These are phyloP conservation scores for Orycteropus afer DNA, from an alignment of 2,113 vertebrate species.

Conservation along the genomic window DNA sequence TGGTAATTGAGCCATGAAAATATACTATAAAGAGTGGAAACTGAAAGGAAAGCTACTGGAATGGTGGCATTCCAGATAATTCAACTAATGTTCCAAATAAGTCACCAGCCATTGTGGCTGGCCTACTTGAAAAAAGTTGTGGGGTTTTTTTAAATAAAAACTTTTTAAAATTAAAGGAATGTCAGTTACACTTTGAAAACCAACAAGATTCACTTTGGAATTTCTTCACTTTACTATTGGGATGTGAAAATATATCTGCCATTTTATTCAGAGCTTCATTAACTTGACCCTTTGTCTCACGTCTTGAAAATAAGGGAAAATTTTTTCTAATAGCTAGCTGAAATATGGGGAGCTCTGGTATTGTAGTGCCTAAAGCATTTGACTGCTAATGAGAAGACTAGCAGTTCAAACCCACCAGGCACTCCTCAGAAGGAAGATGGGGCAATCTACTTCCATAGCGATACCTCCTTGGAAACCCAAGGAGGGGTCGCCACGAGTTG, in stretches of 20 bases:
- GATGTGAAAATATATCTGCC: neutral
- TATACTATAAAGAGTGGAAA: slow-evolving; percentile 75
- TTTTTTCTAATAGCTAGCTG: neutral
- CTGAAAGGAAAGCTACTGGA: slow-evolving; percentile 53
- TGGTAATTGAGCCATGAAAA: slow-evolving; percentile 83
- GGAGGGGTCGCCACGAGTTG: too few relatives aligned
- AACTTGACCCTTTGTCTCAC: slow-evolving; percentile 42
- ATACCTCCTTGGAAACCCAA: too few relatives aligned
- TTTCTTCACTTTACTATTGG: neutral
- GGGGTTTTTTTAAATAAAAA: neutral
- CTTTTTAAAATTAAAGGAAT: neutral
- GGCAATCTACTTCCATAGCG: too few relatives aligned
- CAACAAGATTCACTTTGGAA: neutral
- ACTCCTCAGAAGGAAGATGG: too few relatives aligned
- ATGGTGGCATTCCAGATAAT: slow-evolving; percentile 77
- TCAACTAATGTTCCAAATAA: slow-evolving; percentile 43
- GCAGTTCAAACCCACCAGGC: too few relatives aligned
- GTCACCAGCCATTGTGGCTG: neutral
- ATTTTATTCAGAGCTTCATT: slow-evolving; percentile 21
- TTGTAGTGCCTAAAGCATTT: too few relatives aligned
- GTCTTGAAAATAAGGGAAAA: neutral
- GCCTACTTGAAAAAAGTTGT: neutral
- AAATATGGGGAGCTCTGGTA: too few relatives aligned
- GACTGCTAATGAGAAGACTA: too few relatives aligned
- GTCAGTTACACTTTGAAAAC: slow-evolving; percentile 36